Percentiles rank a stretch among this genome's conserved stretches.
These are phyloP conservation scores for cat (Felis catus) DNA, from an alignment of 2,113 vertebrate species.

Conservation along the genomic window DNA sequence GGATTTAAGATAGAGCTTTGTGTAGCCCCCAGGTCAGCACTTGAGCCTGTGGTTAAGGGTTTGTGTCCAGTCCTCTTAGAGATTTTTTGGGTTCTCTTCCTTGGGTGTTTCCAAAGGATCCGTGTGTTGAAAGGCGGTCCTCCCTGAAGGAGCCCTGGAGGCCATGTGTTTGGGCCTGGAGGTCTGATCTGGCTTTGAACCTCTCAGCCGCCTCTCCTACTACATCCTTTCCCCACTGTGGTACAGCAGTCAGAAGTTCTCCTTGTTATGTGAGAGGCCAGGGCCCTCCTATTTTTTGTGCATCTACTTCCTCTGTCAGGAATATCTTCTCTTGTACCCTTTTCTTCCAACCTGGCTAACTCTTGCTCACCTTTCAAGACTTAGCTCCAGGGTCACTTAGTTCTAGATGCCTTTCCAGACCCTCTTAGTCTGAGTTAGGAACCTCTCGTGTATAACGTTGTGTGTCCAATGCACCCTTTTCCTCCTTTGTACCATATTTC, in stretches of 20 bases:
- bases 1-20: neutral
- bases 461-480: neutral
- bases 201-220: too few relatives aligned
- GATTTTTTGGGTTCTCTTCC: neutral
- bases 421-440: neutral
- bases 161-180: neutral
- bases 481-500: neutral
- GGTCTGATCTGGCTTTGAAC: neutral
- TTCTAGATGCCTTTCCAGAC: neutral
- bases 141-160: neutral
- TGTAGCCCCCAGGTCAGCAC: slow-evolving; percentile 1
- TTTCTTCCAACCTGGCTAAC: neutral
- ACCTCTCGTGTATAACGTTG: neutral
- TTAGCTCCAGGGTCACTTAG: neutral
- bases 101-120: neutral
- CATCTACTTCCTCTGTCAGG: neutral
- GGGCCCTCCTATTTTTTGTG: too few relatives aligned
- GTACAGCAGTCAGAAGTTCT: neutral
- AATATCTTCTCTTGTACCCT: neutral
- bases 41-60: neutral
- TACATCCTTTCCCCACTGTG: neutral
- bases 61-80: neutral
- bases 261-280: neutral
- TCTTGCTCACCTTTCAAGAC: neutral
- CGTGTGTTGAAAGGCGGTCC: neutral